A percentile compares a stretch with the other conserved stretches of the same genome.
These are phyloP conservation scores for Paratrypauchen microcephalus DNA, from an alignment of 2,797 vertebrate species.

Conservation along the genomic window DNA sequence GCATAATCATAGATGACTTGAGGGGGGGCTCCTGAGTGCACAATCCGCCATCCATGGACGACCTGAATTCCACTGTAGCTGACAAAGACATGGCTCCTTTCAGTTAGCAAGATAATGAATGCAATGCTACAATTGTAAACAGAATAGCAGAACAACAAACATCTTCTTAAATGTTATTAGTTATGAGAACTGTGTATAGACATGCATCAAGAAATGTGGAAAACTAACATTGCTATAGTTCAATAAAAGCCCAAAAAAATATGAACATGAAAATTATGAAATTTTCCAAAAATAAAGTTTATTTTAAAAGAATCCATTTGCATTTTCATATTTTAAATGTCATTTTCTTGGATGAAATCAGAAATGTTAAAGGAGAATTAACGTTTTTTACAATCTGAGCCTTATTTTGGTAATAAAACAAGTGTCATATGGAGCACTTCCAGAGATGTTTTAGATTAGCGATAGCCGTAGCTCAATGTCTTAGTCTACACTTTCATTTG, in stretches of 20 bases:
- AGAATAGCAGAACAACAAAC: neutral
- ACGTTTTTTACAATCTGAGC: no score
- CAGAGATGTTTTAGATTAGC: no score
- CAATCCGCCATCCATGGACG: constrained; percentile 84
- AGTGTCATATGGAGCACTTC: no score
- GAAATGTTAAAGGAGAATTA: no score
- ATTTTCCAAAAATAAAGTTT: neutral
- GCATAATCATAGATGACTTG: constrained; percentile 88
- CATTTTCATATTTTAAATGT: neutral
- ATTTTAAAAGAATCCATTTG: no score
- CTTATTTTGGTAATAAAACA: no score
- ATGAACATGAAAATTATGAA: neutral
- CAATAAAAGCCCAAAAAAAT: neutral
- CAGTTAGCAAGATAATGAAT: neutral
- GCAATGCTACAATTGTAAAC: neutral
- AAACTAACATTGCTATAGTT: neutral
- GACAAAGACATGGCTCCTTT: constrained; percentile 37
- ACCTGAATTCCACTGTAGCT: constrained; percentile 91
- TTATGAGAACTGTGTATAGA: no score
- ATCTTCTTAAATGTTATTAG: neutral
- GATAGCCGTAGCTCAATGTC: no score
- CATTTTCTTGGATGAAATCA: neutral
- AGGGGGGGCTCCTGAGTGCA: constrained; percentile 89
- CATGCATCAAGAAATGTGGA: no score
- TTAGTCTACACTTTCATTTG: no score